Conservation (phyloP, 2,113 vertebrate species). For the Mastomys natalensis region DNA sequence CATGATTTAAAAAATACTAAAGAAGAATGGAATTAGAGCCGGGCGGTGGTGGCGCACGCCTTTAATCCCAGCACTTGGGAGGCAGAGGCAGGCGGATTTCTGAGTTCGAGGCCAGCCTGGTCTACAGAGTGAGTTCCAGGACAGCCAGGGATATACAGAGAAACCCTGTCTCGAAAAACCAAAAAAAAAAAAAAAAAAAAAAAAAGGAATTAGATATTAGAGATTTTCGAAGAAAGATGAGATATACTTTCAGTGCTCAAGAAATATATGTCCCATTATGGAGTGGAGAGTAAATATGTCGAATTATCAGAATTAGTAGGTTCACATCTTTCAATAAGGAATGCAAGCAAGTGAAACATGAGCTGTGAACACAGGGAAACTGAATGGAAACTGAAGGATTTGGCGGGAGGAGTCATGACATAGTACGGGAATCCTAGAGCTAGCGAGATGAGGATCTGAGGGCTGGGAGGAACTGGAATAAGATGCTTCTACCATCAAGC, state of each 20-base stretch:
- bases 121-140: too few species aligned
- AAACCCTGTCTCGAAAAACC: too few species aligned
- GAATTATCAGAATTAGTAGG: not conserved
- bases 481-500: not conserved
- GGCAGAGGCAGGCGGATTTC: too few species aligned
- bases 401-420: not conserved
- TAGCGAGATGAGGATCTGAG: not conserved
- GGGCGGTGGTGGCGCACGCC: too few species aligned
- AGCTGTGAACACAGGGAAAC: not conserved
- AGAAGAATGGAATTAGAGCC: conserved; percentile 8
- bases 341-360: not conserved
- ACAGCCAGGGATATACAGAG: too few species aligned
- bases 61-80: too few species aligned
- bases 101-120: too few species aligned
- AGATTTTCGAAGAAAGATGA: conserved; percentile 34
- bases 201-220: too few species aligned
- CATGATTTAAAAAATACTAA: not conserved
- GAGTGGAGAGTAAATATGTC: too few species aligned
- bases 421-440: not conserved
- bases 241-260: not conserved
- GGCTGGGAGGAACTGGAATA: not conserved
- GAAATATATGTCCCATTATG: not conserved
- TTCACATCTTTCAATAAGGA: not conserved
- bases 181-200: too few species aligned
- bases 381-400: not conserved